phyloP scores from a whole-genome alignment of 2,113 vertebrate genomes.

The Brevimyrus niger region DNA sequence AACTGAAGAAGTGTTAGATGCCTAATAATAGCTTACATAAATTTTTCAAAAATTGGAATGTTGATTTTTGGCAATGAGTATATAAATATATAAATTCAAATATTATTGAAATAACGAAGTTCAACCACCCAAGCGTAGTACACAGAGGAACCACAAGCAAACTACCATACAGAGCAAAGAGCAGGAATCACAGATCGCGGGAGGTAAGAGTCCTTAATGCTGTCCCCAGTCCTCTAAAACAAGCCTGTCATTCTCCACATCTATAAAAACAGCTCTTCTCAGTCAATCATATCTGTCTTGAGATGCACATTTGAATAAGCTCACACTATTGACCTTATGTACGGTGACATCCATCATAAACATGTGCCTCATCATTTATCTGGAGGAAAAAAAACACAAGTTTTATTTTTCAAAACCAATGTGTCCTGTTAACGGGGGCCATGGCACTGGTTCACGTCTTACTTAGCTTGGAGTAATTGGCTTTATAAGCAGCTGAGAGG shows the following conservation, averaged over 20 bases:
- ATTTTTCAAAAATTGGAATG: background rate
- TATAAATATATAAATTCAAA: background rate
- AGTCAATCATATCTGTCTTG: background rate
- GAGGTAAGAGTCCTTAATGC: background rate
- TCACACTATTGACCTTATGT: background rate
- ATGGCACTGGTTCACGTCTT: conserved; percentile 52
- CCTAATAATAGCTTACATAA: background rate
- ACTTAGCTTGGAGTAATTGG: conserved; percentile 57
- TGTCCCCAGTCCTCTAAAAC: background rate
- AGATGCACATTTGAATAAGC: background rate
- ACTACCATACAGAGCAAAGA: background rate
- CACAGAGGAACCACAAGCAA: background rate
- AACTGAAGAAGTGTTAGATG: background rate
- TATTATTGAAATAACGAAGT: background rate
- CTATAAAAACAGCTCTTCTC: background rate
- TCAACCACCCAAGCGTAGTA: background rate
- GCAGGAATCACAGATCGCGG: background rate
- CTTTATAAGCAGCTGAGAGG: conserved; percentile 47
- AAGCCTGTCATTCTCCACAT: background rate
- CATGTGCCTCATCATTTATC: background rate
- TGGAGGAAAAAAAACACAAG: background rate
- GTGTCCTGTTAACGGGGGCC: conserved; percentile 33
- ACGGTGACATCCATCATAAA: background rate
- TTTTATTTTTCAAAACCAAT: conserved; percentile 24
- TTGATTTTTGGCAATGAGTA: background rate